Evolutionary conservation across 2,888 invertebrate genomes (phyloP).

Genomic region (Rhorus exstirpatorius): DNA sequence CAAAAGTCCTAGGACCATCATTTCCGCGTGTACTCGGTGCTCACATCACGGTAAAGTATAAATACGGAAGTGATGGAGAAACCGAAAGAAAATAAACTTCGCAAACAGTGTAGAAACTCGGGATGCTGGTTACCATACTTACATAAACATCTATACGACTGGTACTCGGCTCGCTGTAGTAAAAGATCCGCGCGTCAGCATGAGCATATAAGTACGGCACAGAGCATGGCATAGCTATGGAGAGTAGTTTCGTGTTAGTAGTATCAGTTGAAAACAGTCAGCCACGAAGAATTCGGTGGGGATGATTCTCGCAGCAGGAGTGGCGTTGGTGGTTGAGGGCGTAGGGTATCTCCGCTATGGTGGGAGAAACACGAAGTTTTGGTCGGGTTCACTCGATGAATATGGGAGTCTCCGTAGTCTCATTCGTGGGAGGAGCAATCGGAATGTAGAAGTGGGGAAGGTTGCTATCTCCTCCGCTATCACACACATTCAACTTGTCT

Average conservation of each 20-base stretch:
- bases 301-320: conserved; percentile 48
- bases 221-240: conserved; percentile 19
- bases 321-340: conserved; percentile 34
- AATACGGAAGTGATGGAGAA: conserved; percentile 48
- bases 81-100: conserved; percentile 59
- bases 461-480: conserved; percentile 51
- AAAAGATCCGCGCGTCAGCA: conserved; percentile 62
- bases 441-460: conserved; percentile 39
- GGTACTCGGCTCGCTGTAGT: conserved; percentile 57
- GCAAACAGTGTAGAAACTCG: conserved; percentile 46
- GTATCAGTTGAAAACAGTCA: conserved; percentile 57
- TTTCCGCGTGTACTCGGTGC: conserved; percentile 35
- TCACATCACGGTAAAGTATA: conserved; percentile 40
- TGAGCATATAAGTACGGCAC: conserved; percentile 40
- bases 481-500: conserved; percentile 36
- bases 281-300: conserved; percentile 25
- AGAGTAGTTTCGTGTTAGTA: conserved; percentile 37
- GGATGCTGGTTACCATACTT: conserved; percentile 33
- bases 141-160: conserved; percentile 9
- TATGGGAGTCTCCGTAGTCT: conserved; percentile 48
- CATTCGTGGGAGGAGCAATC: conserved; percentile 57
- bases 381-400: conserved; percentile 40
- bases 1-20: conserved; percentile 17
- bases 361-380: conserved; percentile 33
- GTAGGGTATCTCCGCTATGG: conserved; percentile 29